phyloP scores from a whole-genome alignment of 2,888 invertebrate species.

The Amphipoea lucens region DNA sequence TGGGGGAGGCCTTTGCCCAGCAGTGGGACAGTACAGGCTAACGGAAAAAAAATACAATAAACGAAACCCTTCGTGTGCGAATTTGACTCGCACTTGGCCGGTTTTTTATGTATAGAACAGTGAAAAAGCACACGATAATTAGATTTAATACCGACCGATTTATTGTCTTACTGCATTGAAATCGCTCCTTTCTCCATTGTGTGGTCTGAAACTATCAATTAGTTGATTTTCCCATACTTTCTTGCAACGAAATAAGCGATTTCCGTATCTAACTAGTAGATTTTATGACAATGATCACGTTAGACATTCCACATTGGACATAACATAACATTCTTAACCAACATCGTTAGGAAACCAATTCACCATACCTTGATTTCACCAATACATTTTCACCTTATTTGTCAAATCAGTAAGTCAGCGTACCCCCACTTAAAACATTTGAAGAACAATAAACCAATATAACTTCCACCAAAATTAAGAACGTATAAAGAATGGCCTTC shows the following conservation, averaged over 20 bases:
- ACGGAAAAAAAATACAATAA: not conserved
- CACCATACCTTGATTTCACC: not conserved
- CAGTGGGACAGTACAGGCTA: too few species aligned
- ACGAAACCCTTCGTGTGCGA: not conserved
- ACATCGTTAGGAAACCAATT: too few species aligned
- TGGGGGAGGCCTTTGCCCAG: too few species aligned
- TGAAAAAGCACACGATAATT: not conserved
- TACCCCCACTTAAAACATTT: slow-evolving; percentile 10
- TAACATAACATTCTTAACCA: too few species aligned
- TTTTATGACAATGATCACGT: not conserved
- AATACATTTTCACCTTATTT: not conserved
- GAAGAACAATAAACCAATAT: slow-evolving; percentile 1
- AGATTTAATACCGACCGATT: not conserved
- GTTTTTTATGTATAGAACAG: not conserved
- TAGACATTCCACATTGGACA: too few species aligned
- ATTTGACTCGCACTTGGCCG: accelerated
- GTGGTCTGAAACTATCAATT: not conserved
- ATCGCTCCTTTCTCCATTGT: not conserved
- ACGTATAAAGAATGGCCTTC: slow-evolving; percentile 36
- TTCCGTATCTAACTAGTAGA: too few species aligned
- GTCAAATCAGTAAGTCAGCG: not conserved
- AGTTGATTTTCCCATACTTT: not conserved
- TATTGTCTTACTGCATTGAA: not conserved
- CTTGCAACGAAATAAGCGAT: not conserved
- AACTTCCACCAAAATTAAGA: slow-evolving; percentile 16